Conservation (phyloP, 2,888 invertebrate genomes). For the Dichetophora obliterata region DNA sequence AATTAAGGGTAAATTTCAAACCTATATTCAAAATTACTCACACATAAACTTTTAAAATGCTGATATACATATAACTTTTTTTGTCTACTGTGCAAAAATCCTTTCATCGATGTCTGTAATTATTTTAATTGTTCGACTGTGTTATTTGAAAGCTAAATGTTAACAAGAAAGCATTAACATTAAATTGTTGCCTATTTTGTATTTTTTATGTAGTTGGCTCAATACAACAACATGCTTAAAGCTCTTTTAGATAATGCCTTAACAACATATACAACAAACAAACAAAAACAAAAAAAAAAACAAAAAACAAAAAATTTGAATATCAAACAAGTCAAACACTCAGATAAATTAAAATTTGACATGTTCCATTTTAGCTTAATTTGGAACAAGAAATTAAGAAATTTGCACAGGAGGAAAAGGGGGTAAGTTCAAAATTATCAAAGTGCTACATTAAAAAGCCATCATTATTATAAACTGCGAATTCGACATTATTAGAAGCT, state of each 20-base stretch:
- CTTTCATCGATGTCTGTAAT: too few species aligned
- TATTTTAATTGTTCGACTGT: too few species aligned
- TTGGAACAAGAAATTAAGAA: conserved; percentile 65
- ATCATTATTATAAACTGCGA: too few species aligned
- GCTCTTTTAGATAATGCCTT: background rate
- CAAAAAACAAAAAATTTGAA: background rate
- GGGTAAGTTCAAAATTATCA: conserved; percentile 49
- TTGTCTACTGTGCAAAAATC: too few species aligned
- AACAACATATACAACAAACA: too few species aligned
- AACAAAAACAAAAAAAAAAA: background rate
- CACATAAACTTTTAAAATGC: too few species aligned
- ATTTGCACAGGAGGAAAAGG: conserved; percentile 62
- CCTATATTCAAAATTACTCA: too few species aligned
- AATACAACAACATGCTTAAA: background rate
- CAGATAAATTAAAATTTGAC: conserved; percentile 33
- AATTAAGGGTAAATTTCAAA: too few species aligned
- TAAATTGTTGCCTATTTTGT: background rate
- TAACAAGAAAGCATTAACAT: background rate
- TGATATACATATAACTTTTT: too few species aligned
- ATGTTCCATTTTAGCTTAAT: conserved; percentile 54
- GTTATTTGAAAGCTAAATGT: too few species aligned
- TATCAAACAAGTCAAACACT: conserved; percentile 25
- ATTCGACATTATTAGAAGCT: too few species aligned
- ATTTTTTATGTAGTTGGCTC: conserved; percentile 10
- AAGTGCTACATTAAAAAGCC: too few species aligned